Conservation (phyloP, 2,113 vertebrate species). For the Rhea americana region DNA sequence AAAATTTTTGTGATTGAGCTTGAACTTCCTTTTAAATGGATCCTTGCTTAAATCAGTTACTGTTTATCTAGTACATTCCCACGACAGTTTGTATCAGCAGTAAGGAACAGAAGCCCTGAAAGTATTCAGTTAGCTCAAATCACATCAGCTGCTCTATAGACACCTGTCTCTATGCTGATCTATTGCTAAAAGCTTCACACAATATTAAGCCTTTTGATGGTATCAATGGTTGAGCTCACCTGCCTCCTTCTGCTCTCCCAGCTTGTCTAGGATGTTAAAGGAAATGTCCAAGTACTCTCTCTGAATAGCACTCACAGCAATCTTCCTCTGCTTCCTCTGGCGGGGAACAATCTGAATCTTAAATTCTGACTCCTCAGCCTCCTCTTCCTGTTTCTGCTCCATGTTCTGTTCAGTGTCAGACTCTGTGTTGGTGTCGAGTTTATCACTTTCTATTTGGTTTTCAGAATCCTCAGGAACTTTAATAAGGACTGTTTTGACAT, state of each 20-base stretch:
- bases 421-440: constrained; percentile 73
- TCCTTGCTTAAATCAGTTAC: not conserved
- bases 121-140: not conserved
- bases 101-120: not conserved
- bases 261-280: constrained; percentile 93
- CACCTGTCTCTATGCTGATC: not conserved
- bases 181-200: not conserved
- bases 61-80: not conserved
- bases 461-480: constrained; percentile 87
- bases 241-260: constrained; percentile 86
- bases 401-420: constrained; percentile 84
- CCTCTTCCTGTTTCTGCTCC: constrained; percentile 84
- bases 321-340: constrained; percentile 96
- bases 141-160: not conserved
- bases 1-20: not conserved
- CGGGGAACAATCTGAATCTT: constrained; percentile 98
- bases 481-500: constrained; percentile 83
- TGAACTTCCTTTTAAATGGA: not conserved
- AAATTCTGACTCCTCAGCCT: constrained; percentile 90
- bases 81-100: not conserved
- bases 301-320: constrained; percentile 97
- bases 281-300: constrained; percentile 98
- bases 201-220: not conserved
- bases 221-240: constrained; percentile 76
- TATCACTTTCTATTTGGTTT: constrained; percentile 80